phyloP scores from a whole-genome alignment of 2,888 invertebrate genomes.

The Lepidochitona cinerea region DNA sequence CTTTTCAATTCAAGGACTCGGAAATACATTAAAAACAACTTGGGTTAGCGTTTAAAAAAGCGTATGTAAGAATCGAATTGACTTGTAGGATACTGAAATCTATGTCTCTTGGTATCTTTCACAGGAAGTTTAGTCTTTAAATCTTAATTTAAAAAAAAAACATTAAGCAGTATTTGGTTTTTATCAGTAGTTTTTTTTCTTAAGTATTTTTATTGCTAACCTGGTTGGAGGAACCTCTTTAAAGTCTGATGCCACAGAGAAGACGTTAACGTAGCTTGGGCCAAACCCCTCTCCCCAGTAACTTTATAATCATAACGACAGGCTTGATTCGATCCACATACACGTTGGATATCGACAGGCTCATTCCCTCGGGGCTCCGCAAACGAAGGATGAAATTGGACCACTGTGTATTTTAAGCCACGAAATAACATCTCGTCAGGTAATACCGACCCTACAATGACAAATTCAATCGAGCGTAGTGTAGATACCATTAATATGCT shows the following conservation, averaged over 20 bases:
- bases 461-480: neutral
- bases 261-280: constrained; percentile 84
- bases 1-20: too few relatives aligned
- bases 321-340: constrained; percentile 30
- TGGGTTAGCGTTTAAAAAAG: too few relatives aligned
- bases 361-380: neutral
- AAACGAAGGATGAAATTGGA: constrained; percentile 22
- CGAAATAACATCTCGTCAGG: constrained; percentile 26
- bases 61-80: too few relatives aligned
- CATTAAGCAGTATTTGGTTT: too few relatives aligned
- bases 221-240: constrained; percentile 21
- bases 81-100: too few relatives aligned
- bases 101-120: too few relatives aligned
- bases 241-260: constrained; percentile 17
- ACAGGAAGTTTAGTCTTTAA: too few relatives aligned
- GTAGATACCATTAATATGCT: too few relatives aligned
- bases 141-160: too few relatives aligned
- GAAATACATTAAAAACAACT: too few relatives aligned
- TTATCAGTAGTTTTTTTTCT: too few relatives aligned
- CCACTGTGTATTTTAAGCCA: constrained; percentile 17
- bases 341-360: constrained; percentile 3
- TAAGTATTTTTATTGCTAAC: constrained; percentile 15
- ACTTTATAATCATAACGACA: constrained; percentile 91
- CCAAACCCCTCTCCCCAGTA: constrained; percentile 87
- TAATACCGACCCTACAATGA: constrained; percentile 47